Evolutionary conservation across 1,140 invertebrate genomes (phyloP).

Genomic region (Zaprionus tsacasi): DNA sequence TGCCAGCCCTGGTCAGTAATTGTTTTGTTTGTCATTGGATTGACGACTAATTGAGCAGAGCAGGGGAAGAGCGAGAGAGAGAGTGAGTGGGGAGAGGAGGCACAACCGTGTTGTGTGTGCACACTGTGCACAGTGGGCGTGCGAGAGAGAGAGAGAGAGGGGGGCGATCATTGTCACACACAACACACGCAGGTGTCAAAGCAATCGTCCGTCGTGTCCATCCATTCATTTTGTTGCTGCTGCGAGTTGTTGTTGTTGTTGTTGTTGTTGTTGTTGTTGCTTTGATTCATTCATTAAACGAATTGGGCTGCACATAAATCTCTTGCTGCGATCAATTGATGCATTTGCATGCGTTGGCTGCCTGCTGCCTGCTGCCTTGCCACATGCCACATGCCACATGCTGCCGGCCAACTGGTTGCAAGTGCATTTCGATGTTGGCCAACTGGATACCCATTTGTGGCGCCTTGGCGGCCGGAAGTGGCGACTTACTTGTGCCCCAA

Average conservation of each 20-base stretch:
- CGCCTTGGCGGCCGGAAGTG: conserved; percentile 32
- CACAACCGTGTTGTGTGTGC: conserved; percentile 15
- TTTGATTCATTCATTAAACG: conserved; percentile 75
- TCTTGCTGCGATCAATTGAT: conserved; percentile 47
- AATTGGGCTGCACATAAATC: conserved; percentile 71
- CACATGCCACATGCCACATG: conserved; percentile 13
- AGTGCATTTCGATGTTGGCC: conserved; percentile 54
- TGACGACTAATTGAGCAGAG: conserved; percentile 71
- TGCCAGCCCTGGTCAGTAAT: conserved; percentile 14
- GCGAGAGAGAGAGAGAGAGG: too few species aligned
- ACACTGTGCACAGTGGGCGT: conserved; percentile 52
- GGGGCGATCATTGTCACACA: conserved; percentile 77
- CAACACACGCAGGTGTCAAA: conserved; percentile 76
- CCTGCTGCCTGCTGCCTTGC: conserved; percentile 20
- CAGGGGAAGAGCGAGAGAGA: conserved; percentile 33
- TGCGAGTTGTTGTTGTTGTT: conserved; percentile 13
- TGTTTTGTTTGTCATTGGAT: conserved; percentile 31
- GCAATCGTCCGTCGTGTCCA: conserved; percentile 75
- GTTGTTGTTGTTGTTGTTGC: conserved; percentile 19
- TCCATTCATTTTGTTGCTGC: conserved; percentile 41
- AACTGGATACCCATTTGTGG: conserved; percentile 33
- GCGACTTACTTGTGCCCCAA: conserved; percentile 94
- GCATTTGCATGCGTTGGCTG: conserved; percentile 60
- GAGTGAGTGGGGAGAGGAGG: background rate
- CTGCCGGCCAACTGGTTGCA: conserved; percentile 3